These are phyloP conservation scores for Pristionchus fissidentatus DNA, from an alignment of 2,888 invertebrate species.

Conservation along the genomic window DNA sequence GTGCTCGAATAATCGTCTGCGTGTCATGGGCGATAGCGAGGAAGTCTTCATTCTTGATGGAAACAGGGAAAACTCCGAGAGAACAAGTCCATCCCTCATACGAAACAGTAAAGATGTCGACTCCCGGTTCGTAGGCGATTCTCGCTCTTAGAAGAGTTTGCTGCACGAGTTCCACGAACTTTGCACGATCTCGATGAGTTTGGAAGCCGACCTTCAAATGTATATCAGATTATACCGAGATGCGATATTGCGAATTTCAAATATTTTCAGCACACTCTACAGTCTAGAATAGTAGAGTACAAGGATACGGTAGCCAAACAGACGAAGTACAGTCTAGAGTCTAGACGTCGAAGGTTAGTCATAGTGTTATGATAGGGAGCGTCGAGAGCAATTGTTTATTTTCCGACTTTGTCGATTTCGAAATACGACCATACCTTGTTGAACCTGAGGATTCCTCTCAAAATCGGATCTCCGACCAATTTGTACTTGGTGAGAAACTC, in stretches of 20 bases:
- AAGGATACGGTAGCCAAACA: background rate
- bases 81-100: conserved; percentile 69
- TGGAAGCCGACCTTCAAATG: conserved; percentile 69
- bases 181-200: conserved; percentile 68
- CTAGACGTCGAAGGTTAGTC: background rate
- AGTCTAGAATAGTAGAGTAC: background rate
- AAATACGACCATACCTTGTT: conserved; percentile 59
- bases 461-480: conserved; percentile 65
- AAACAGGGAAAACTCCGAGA: conserved; percentile 71
- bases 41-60: conserved; percentile 72
- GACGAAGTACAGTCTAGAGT: background rate
- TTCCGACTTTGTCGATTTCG: conserved; percentile 12
- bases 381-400: background rate
- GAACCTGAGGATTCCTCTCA: conserved; percentile 67
- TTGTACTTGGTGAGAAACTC: conserved; percentile 70
- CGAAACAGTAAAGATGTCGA: conserved; percentile 64
- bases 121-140: conserved; percentile 62
- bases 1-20: conserved; percentile 57
- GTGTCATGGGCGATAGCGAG: conserved; percentile 61
- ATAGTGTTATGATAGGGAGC: no score
- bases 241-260: background rate
- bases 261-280: background rate
- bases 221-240: background rate
- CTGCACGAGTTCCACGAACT: conserved; percentile 63
- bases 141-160: conserved; percentile 59